Evolutionary conservation across 1,140 invertebrate species (phyloP).

Genomic region (Trichonephila clavipes): DNA sequence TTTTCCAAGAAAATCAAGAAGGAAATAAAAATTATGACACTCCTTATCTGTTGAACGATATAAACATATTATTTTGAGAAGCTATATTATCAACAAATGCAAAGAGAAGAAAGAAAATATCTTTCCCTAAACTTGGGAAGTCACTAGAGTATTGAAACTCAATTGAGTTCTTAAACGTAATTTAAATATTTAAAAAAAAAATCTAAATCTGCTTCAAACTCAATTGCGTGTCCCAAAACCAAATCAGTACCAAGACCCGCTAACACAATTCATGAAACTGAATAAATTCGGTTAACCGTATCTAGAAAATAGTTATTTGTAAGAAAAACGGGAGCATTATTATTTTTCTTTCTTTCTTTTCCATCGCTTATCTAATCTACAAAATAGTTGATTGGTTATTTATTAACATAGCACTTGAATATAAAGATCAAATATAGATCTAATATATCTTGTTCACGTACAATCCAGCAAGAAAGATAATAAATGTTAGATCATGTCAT

Average conservation of each 20-base stretch:
- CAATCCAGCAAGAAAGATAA: no score
- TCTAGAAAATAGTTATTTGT: not conserved
- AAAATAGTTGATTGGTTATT: not conserved
- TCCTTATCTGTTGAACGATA: no score
- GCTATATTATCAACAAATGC: no score
- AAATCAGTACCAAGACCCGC: not conserved
- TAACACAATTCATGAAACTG: not conserved
- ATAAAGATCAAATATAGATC: no score
- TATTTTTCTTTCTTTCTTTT: not conserved
- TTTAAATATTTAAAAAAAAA: slow-evolving; percentile 15
- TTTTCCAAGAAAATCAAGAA: no score
- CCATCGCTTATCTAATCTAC: not conserved
- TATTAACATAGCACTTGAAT: no score
- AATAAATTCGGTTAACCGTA: not conserved
- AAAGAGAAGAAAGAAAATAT: no score
- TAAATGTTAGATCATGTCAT: no score
- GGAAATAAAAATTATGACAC: no score
- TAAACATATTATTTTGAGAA: no score
- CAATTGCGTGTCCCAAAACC: not conserved
- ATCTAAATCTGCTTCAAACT: not conserved
- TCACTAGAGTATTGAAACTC: not conserved
- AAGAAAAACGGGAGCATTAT: not conserved
- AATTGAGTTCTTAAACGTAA: not conserved
- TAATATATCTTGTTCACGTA: no score
- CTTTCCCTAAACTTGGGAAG: no score